These are phyloP conservation scores for Melozone crissalis DNA, from an alignment of 2,113 vertebrate genomes.

Conservation along the genomic window DNA sequence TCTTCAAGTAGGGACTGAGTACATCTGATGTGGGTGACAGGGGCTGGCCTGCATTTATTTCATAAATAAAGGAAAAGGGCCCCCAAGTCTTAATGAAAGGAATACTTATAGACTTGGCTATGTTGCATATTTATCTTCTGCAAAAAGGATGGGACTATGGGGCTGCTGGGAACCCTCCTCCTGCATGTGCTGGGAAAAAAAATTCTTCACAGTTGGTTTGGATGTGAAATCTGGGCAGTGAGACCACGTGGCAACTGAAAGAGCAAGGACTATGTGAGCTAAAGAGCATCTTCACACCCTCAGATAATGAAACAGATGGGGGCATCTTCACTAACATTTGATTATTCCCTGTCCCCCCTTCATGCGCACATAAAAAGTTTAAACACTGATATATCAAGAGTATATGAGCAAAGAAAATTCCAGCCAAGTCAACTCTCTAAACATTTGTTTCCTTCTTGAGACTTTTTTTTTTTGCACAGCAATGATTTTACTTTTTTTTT, in stretches of 20 bases:
- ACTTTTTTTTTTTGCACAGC: not conserved
- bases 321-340: not conserved
- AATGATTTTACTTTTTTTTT: not conserved
- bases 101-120: not conserved
- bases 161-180: not conserved
- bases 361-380: not conserved
- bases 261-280: not conserved
- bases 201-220: not conserved
- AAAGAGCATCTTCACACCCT: not conserved
- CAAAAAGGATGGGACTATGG: not conserved
- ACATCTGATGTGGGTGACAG: not conserved
- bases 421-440: slow-evolving; percentile 1
- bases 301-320: slow-evolving; percentile 20
- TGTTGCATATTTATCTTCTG: not conserved
- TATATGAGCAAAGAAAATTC: not conserved
- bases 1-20: not conserved
- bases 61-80: not conserved
- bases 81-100: not conserved
- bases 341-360: not conserved
- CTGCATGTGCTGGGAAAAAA: not conserved
- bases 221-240: not conserved
- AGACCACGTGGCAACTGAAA: not conserved
- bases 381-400: not conserved
- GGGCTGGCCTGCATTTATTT: not conserved
- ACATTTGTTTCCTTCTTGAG: not conserved